Conservation (phyloP, 2,113 vertebrate genomes). For the Uropsilus gracilis region DNA sequence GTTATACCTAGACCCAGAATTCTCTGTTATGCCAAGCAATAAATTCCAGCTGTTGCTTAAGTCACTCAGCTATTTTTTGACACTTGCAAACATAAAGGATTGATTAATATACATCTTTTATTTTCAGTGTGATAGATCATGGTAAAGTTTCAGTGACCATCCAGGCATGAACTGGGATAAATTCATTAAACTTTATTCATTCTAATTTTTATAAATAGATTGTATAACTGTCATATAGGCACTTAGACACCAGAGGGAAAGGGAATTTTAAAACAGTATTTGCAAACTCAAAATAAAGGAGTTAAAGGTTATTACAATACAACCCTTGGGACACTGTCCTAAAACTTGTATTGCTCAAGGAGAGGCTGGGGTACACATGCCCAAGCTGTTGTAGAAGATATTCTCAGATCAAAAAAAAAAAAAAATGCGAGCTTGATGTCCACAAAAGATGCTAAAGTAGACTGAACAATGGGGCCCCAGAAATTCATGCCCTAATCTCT, state of each 20-base stretch:
- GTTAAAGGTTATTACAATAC: neutral
- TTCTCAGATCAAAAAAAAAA: neutral
- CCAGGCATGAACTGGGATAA: neutral
- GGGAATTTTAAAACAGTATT: neutral
- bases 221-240: neutral
- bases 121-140: constrained; percentile 12
- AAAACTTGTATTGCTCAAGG: neutral
- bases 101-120: neutral
- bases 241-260: neutral
- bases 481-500: neutral
- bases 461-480: neutral
- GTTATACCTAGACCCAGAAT: too few relatives aligned
- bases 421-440: neutral
- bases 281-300: neutral
- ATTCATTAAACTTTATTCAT: neutral
- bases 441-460: neutral
- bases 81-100: constrained; percentile 14
- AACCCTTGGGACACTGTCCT: neutral
- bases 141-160: neutral
- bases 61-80: constrained; percentile 1
- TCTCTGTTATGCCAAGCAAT: neutral
- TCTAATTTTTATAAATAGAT: neutral
- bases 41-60: neutral
- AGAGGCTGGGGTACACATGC: neutral
- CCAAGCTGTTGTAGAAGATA: neutral